Evolutionary conservation across 2,888 invertebrate species (phyloP).

Genomic region (Cybosia mesomella): DNA sequence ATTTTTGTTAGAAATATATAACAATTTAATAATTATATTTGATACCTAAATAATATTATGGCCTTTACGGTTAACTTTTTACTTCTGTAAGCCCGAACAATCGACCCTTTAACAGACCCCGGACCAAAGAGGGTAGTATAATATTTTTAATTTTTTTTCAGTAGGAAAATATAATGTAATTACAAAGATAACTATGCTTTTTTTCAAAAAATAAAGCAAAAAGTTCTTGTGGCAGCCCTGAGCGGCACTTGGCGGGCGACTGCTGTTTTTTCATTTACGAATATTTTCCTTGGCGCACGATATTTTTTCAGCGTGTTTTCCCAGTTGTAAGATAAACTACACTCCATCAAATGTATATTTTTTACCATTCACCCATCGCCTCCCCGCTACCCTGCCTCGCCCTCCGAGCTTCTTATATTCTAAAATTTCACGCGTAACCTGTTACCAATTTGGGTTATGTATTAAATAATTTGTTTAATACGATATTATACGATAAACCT

Average conservation of each 20-base stretch:
- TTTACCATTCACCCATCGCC: constrained; percentile 65
- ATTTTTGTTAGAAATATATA: too few relatives aligned
- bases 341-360: constrained; percentile 84
- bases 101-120: too few relatives aligned
- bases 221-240: constrained; percentile 66
- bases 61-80: too few relatives aligned
- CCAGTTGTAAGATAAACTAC: constrained; percentile 86
- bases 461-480: constrained; percentile 33
- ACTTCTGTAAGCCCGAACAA: too few relatives aligned
- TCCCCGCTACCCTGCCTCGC: constrained; percentile 36
- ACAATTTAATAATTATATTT: too few relatives aligned
- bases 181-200: background rate
- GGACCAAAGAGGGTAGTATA: too few relatives aligned
- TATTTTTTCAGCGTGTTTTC: constrained; percentile 85
- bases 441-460: constrained; percentile 51
- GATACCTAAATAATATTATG: too few relatives aligned
- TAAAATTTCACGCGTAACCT: constrained; percentile 56
- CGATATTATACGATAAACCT: constrained; percentile 15
- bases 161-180: too few relatives aligned
- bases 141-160: too few relatives aligned
- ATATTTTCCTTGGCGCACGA: constrained; percentile 85
- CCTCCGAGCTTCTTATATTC: constrained; percentile 45
- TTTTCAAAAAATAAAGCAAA: too few relatives aligned
- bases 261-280: constrained; percentile 87
- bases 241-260: constrained; percentile 57